Evolutionary conservation across 2,113 vertebrate species (phyloP).

Genomic region (Puntigrus tetrazona): DNA sequence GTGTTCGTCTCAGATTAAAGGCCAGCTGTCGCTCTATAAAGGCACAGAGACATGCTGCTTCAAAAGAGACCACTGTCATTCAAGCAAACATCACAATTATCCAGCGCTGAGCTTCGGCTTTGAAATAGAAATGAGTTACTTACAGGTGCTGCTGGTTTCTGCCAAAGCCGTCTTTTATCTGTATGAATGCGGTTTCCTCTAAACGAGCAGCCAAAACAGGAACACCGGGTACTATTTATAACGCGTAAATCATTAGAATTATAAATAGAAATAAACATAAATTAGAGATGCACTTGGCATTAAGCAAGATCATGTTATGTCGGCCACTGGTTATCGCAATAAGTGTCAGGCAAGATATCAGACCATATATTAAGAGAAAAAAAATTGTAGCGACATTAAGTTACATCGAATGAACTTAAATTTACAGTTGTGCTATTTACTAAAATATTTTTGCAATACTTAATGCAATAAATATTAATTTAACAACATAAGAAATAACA

Average conservation of each 20-base stretch:
- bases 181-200: not conserved
- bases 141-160: conserved; percentile 54
- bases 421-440: too few species aligned
- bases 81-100: conserved; percentile 48
- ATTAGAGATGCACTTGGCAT: not conserved
- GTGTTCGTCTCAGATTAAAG: conserved; percentile 51
- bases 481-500: too few species aligned
- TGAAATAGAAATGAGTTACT: conserved; percentile 59
- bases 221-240: not conserved
- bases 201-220: not conserved
- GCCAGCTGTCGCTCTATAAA: conserved; percentile 50
- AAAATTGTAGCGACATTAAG: too few species aligned
- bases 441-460: too few species aligned
- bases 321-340: not conserved
- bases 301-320: not conserved
- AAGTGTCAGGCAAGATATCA: too few species aligned
- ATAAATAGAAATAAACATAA: not conserved
- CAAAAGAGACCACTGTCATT: conserved; percentile 50
- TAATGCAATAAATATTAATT: too few species aligned
- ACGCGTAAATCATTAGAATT: not conserved
- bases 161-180: conserved; percentile 45
- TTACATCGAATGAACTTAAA: too few species aligned
- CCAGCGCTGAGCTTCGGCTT: conserved; percentile 45
- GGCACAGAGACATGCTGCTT: conserved; percentile 46
- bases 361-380: too few species aligned